Conservation (phyloP, 2,888 invertebrate genomes). For the Heliconius erato region DNA sequence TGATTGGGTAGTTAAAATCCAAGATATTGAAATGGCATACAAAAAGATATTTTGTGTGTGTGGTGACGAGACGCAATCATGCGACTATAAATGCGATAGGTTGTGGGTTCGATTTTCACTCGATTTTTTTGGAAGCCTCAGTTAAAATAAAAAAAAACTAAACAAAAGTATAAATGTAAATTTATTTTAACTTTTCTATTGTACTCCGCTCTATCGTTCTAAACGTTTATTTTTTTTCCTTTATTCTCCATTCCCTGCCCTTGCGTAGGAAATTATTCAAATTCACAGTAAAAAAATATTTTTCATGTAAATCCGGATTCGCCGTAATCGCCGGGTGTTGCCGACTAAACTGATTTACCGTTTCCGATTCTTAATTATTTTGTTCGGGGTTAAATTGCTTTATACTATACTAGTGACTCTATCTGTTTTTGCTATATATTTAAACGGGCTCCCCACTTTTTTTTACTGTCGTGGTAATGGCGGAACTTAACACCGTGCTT, state of each 20-base stretch:
- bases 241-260: neutral
- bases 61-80: no score
- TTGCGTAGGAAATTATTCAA: slow-evolving; percentile 20
- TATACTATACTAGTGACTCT: neutral
- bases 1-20: neutral
- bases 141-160: neutral
- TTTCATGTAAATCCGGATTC: slow-evolving; percentile 29
- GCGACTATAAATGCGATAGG: no score
- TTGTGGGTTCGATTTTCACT: no score
- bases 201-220: slow-evolving; percentile 5
- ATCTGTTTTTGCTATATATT: no score
- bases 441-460: no score
- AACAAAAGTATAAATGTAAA: neutral
- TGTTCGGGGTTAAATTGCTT: slow-evolving; percentile 38
- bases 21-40: neutral
- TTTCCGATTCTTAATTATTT: slow-evolving; percentile 51
- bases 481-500: no score
- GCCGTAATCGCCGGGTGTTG: slow-evolving; percentile 38
- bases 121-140: neutral
- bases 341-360: slow-evolving; percentile 40
- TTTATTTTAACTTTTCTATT: slow-evolving; percentile 11
- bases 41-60: no score
- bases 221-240: slow-evolving; percentile 10
- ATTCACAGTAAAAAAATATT: slow-evolving; percentile 28
- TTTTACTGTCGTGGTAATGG: no score